Base-by-base conservation (phyloP, 23 tunicate genomes). In the Oikopleura albicans region DNA sequence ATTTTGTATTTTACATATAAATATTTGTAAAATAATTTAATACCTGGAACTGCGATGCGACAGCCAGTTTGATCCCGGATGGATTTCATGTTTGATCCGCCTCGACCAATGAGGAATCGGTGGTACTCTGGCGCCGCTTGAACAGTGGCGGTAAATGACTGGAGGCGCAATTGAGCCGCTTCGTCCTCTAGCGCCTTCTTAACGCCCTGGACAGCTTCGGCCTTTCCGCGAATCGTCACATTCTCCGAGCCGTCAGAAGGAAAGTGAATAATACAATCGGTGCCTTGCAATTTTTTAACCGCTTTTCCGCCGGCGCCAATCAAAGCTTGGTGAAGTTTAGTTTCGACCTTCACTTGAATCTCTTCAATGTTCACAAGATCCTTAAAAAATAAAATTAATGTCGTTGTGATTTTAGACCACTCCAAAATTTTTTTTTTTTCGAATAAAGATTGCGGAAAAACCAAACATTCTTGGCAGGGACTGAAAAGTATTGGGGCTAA, bases 251-350 rank as follows among this genome's bases (percentile, higher is more conserved):
- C 87, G 36, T 84, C 98, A 39, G 91, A 40, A 39, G 98, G 98
- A 85, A 94, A 94, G 83, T 94, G 98, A 57, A 94, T 94, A 39
- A 71, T 29, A 29, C 79, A 71, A 37, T 71, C 79, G 35, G 27
- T 29, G 2, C 79, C 79, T 71, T 71, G 79, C 4, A 71, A 37
- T 71, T 71, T 22, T 71, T 71, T 71, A 71, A 71, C 79, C 31
- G 37, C 79, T 37, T 71, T 71, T 16, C 98, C 98, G 57, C 88
- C 88, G 35, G 91, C 84, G 4, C 98, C 98, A 87, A 94, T 94
- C 85, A 94, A 40, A 0, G 90, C 88, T 84, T 94, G 88, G 89
- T 94, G 98, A 29, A 94, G 91, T 85, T 94, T 90, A 4, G 95
- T 85, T 83, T 75, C 86, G 87, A 94, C 87, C 38, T 76, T 76